Percentiles rank a stretch among this genome's conserved stretches.
These are phyloP conservation scores for Perizoma affinitatum DNA, from an alignment of 2,888 invertebrate species.

Conservation along the genomic window DNA sequence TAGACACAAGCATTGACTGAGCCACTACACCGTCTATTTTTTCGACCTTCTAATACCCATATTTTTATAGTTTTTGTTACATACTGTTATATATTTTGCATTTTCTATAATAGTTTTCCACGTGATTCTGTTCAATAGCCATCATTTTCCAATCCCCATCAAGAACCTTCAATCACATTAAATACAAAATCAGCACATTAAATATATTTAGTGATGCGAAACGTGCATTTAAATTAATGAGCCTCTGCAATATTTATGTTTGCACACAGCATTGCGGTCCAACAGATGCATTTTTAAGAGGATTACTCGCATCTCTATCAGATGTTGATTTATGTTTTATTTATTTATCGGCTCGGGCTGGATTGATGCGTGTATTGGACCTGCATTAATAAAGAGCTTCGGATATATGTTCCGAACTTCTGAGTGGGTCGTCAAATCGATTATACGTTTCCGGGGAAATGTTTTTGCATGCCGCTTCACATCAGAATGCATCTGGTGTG, in stretches of 20 bases:
- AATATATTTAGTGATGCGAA: constrained; percentile 8
- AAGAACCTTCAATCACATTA: constrained; percentile 6
- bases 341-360: constrained; percentile 31
- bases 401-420: constrained; percentile 14
- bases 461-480: constrained; percentile 18
- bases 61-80: too few relatives aligned
- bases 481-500: background rate
- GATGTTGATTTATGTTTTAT: constrained; percentile 38
- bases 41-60: too few relatives aligned
- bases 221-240: constrained; percentile 29
- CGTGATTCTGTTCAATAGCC: background rate
- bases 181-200: background rate
- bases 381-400: constrained; percentile 33
- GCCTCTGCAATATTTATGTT: constrained; percentile 52
- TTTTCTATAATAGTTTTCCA: too few relatives aligned
- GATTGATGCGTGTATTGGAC: constrained; percentile 33
- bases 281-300: constrained; percentile 46
- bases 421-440: constrained; percentile 24
- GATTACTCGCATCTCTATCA: constrained; percentile 25
- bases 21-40: too few relatives aligned
- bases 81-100: too few relatives aligned
- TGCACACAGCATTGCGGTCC: constrained; percentile 37
- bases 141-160: constrained; percentile 10
- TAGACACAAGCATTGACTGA: too few relatives aligned
- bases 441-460: constrained; percentile 19